Base-by-base conservation (phyloP, 64 coral and sea anemone species). In the Pachyseris speciosa region DNA sequence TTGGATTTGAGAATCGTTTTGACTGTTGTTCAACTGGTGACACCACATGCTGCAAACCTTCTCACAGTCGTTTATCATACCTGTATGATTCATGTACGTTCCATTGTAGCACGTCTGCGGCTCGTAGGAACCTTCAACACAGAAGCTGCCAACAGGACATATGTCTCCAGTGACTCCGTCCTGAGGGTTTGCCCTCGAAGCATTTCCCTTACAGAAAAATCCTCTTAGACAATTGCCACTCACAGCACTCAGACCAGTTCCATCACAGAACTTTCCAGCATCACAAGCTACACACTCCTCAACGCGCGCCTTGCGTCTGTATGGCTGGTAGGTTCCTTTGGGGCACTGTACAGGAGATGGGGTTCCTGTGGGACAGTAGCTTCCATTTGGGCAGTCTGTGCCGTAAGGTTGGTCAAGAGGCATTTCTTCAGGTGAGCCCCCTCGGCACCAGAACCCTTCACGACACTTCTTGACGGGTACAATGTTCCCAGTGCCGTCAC, bases 21-120 rank as follows among this genome's bases (percentile, higher is more conserved):
- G n/a, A n/a, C n/a, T n/a, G n/a, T n/a, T n/a, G n/a, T n/a, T n/a
- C n/a, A n/a, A n/a, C n/a, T n/a, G n/a, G n/a, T n/a, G n/a, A n/a
- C n/a, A n/a, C n/a, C n/a, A n/a, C n/a, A n/a, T n/a, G n/a, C n/a
- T n/a, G n/a, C n/a, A 42, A 27, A 17, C 22, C 41, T 43, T 45
- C 7, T 9, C 0, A n/a, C 74, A 16, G 7, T 13, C n/a, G 5
- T 24, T 8, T 2, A 37, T 19, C 66, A 66, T 69, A 99, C 97
- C 97, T 67, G 97, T 95, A 41, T 95, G 90, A 87, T 99, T 99
- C 97, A 99, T 95, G 30, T 80, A 99, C 12, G 97, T 99, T 13
- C 94, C 94, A 83, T 94, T 95, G 28, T 41, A 66, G 50, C 97
- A 99, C 8, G 34, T 63, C 19, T 86, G 78, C 6, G 97, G 97